phyloP scores from a whole-genome alignment of 2,888 invertebrate genomes.

The Taenaris catops region DNA sequence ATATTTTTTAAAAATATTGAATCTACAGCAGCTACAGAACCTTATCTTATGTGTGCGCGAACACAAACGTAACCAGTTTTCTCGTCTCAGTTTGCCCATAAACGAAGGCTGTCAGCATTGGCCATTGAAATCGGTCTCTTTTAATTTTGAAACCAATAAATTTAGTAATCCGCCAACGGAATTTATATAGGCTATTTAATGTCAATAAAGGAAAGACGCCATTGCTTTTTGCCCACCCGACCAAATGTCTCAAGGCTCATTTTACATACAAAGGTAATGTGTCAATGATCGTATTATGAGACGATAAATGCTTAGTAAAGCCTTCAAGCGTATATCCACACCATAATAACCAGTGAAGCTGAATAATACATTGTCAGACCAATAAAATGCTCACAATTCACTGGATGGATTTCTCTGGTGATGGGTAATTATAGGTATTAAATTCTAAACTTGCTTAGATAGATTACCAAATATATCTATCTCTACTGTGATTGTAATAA shows the following conservation, averaged over 20 bases:
- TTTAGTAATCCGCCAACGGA: constrained; percentile 74
- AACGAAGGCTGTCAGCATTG: constrained; percentile 62
- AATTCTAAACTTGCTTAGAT: too few species aligned
- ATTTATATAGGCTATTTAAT: constrained; percentile 76
- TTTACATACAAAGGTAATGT: constrained; percentile 70
- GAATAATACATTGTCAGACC: too few species aligned
- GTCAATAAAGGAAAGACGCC: constrained; percentile 59
- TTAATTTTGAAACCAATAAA: constrained; percentile 77
- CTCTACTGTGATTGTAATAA: too few species aligned
- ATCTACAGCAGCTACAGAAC: too few species aligned
- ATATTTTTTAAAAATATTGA: too few species aligned
- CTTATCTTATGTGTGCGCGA: too few species aligned
- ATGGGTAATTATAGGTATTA: too few species aligned
- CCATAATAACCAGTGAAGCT: neutral
- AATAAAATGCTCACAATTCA: too few species aligned
- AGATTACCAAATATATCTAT: too few species aligned
- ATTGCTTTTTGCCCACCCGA: constrained; percentile 47
- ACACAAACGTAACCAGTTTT: too few species aligned
- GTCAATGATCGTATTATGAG: constrained; percentile 45
- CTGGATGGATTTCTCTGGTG: too few species aligned
- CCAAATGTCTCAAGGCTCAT: constrained; percentile 52
- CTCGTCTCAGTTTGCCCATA: constrained; percentile 51
- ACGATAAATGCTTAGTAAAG: constrained; percentile 15
- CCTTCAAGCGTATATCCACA: constrained; percentile 8
- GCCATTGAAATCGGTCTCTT: constrained; percentile 76